A percentile compares a stretch with the other conserved stretches of the same genome.
Evolutionary conservation across 1,140 invertebrate species (phyloP).

Genomic region (Caenorhabditis briggsae): DNA sequence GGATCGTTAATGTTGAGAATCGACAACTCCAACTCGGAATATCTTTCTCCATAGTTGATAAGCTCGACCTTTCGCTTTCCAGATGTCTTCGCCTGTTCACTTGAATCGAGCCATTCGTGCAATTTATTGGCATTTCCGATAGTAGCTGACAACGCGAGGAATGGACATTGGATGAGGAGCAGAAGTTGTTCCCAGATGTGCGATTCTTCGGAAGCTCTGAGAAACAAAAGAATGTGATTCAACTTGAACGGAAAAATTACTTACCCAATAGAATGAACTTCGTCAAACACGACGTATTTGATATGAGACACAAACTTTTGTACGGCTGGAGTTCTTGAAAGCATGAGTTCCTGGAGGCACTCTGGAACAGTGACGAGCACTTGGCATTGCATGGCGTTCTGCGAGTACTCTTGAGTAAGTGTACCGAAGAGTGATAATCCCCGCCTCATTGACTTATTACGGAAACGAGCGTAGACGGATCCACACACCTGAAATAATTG

Average conservation of each 20-base stretch:
- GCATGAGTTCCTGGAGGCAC: conserved; percentile 72
- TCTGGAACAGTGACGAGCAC: conserved; percentile 76
- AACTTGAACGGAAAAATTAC: background rate
- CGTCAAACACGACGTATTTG: conserved; percentile 77
- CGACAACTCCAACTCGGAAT: conserved; percentile 76
- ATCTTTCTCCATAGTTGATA: conserved; percentile 75
- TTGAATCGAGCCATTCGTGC: conserved; percentile 70
- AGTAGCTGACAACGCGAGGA: conserved; percentile 76
- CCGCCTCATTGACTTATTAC: conserved; percentile 74
- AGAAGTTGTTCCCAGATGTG: conserved; percentile 78
- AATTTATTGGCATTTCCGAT: conserved; percentile 74
- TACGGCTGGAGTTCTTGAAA: conserved; percentile 72
- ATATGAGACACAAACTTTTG: conserved; percentile 75
- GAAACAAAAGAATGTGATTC: background rate
- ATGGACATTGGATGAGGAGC: conserved; percentile 75
- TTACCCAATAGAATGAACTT: conserved; percentile 75
- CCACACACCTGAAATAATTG: conserved; percentile 72
- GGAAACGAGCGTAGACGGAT: conserved; percentile 77
- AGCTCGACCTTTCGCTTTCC: conserved; percentile 70
- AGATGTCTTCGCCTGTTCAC: conserved; percentile 68
- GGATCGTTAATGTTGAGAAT: conserved; percentile 67
- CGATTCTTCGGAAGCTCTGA: conserved; percentile 70
- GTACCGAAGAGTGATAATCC: conserved; percentile 75
- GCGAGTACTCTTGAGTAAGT: conserved; percentile 70
- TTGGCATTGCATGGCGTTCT: conserved; percentile 76